Evolutionary conservation across 2,797 vertebrate genomes (phyloP), one percentile per base, ranked within the genome.

Genomic region (Lates japonicus): DNA sequence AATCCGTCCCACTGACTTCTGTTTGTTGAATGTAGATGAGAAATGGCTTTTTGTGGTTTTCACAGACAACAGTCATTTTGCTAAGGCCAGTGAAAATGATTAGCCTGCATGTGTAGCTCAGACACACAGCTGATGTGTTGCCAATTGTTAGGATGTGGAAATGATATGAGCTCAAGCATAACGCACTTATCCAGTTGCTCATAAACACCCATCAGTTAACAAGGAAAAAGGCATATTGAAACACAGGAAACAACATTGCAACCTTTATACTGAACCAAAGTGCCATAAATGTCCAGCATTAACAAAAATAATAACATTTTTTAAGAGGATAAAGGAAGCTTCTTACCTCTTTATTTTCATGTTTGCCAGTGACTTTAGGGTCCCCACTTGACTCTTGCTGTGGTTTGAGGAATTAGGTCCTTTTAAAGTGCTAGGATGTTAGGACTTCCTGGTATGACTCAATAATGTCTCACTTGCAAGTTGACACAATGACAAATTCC

Each of bases 301-400:
- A 9, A 57, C 16, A 3, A 1, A 29, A 33, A 35, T 20, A 33
- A 61, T 41, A 11, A 51, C 54, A 25, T 16, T 54, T 48, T 52
- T 59, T n/a, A 5, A 44, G 5, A 55, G 2, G 17, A 62, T 48
- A 25, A 64, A 73, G 5, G 0, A 48, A 1, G 3, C 31, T 58
- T 70, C 92, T 88, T 93, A 92, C 90, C 91, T 92, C 86, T 78
- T 82, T 31, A 80, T 84, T 88, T 88, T 88, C 80, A 87, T 89
- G 48, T 65, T 51, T 20, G 57, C 51, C 44, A 29, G n/a, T 55
- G 31, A 71, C 39, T 51, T 35, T n/a, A 41, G 13, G 12, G n/a
- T 59, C 14, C 22, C 19, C 16, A 4, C 66, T 73, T 49, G 49
- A 42, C 73, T 57, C 1, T 22, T 51, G 66, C 35, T 55, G 37